Percentiles rank a stretch among this genome's conserved stretches.
These are phyloP conservation scores for Drosophila anomelani DNA, from an alignment of 2,888 invertebrate genomes.

Conservation along the genomic window DNA sequence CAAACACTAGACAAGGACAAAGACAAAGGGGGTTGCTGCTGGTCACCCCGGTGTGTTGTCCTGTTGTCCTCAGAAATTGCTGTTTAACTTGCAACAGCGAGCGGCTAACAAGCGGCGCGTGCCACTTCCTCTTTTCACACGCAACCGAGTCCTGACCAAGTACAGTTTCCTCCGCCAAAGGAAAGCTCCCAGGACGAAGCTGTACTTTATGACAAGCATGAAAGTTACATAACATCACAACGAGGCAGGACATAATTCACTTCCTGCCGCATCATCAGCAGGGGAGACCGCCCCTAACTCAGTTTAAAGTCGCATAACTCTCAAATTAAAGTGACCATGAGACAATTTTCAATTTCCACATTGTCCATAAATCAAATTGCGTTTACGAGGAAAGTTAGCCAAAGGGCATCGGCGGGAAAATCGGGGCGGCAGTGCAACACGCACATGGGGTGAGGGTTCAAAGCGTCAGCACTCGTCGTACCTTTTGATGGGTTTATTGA, in stretches of 20 bases:
- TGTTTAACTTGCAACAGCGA: constrained; percentile 67
- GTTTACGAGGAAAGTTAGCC: constrained; percentile 61
- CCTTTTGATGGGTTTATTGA: constrained; percentile 79
- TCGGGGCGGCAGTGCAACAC: constrained; percentile 23
- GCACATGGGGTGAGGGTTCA: constrained; percentile 58
- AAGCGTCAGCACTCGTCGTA: constrained; percentile 46
- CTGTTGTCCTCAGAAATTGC: constrained; percentile 45
- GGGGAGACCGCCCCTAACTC: constrained; percentile 31
- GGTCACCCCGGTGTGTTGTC: constrained; percentile 38
- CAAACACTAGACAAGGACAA: constrained; percentile 14
- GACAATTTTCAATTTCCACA: constrained; percentile 80
- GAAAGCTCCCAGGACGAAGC: constrained; percentile 14
- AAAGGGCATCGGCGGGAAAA: constrained; percentile 57
- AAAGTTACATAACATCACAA: constrained; percentile 79
- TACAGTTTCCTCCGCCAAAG: constrained; percentile 70
- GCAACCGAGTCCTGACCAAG: constrained; percentile 53
- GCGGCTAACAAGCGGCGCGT: constrained; percentile 73
- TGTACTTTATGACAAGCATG: constrained; percentile 53
- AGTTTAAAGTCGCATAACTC: constrained; percentile 82
- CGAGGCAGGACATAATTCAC: constrained; percentile 81
- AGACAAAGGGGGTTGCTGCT: constrained; percentile 62
- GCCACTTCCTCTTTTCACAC: constrained; percentile 70
- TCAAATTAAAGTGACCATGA: constrained; percentile 83
- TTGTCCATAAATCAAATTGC: constrained; percentile 77
- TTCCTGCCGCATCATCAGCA: constrained; percentile 63